Conservation (phyloP, 2,113 vertebrate species). For the Xerus inauris region DNA sequence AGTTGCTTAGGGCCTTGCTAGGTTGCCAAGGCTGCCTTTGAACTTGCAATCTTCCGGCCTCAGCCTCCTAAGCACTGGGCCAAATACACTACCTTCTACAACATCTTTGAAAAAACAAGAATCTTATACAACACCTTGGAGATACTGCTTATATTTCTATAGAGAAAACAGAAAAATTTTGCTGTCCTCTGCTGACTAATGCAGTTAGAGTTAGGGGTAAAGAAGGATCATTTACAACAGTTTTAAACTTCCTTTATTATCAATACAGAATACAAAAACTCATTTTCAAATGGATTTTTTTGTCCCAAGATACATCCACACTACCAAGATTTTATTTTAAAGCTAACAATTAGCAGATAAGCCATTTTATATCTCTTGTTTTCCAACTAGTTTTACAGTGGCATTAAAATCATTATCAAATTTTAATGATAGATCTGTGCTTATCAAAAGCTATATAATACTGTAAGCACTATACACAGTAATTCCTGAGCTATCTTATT, state of each 20-base stretch:
- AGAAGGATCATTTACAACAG: background rate
- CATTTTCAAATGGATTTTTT: slow-evolving; percentile 45
- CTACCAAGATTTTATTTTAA: slow-evolving; percentile 53
- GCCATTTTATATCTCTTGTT: slow-evolving; percentile 38
- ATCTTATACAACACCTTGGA: slow-evolving; percentile 8
- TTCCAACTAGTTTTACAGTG: slow-evolving; percentile 22
- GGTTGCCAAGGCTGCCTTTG: no score
- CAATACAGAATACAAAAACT: slow-evolving; percentile 54
- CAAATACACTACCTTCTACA: background rate
- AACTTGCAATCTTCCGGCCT: no score
- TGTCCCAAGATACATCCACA: slow-evolving; percentile 34
- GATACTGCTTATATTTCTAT: background rate
- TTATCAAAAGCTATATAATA: slow-evolving; percentile 46
- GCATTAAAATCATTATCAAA: slow-evolving; percentile 52
- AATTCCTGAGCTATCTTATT: background rate
- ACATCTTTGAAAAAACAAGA: slow-evolving; percentile 25
- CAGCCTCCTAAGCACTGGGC: no score
- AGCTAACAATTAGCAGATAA: slow-evolving; percentile 12
- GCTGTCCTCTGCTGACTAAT: background rate
- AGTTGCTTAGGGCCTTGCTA: no score
- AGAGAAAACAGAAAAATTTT: slow-evolving; percentile 2
- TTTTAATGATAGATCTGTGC: slow-evolving; percentile 23
- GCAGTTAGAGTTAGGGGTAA: background rate
- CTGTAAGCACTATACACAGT: background rate
- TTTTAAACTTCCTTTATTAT: slow-evolving; percentile 74